Base-by-base conservation (phyloP, 2,888 invertebrate genomes). In the Hedychridium roseum region DNA sequence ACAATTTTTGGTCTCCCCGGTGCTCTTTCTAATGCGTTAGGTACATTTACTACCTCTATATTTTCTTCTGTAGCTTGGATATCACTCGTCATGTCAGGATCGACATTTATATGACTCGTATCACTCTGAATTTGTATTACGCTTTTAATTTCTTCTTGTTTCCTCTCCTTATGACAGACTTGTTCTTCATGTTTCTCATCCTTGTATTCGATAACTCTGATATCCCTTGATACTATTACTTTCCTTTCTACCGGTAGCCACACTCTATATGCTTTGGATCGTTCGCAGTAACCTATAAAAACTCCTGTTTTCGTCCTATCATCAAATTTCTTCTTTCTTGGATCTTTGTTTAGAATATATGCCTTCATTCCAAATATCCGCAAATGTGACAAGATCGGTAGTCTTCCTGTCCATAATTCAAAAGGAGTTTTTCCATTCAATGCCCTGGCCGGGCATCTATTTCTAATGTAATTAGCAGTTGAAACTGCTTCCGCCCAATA, bases 201-300 rank as follows among this genome's bases (percentile, higher is more conserved):
- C 28, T 35, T 30, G 2, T 38, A 14, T 34, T 54, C 47, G 1
- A 48, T 14, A 3, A 53, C 38, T 16, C 30, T 17, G 1, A 50
- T 32, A 32, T 50, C 48, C 14, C 50, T 36, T 1, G 53, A 44
- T 16, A 40, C 30, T 3, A 45, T 12, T 3, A 54, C 18, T 28
- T 16, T 50, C 12, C 36, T 51, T 40, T 63, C 54, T 1, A 56
- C 17, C 5, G 31, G 54, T 7, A 60, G 51, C 26, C 55, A 64
- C 15, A 50, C 43, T 4, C 62, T 32, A 9, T 51, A 57, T 2
- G 42, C 44, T 15, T 50, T 54, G 1, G 47, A 37, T 9, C 9
- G 9, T 2, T 45, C 40, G 2, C 15, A 43, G 12, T 56, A 56
- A 1, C 50, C 52, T 11, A 56, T 17, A 15, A 50, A 43, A 7